phyloP scores from a whole-genome alignment of 2,888 invertebrate species.

The Ceraclea dissimilis region DNA sequence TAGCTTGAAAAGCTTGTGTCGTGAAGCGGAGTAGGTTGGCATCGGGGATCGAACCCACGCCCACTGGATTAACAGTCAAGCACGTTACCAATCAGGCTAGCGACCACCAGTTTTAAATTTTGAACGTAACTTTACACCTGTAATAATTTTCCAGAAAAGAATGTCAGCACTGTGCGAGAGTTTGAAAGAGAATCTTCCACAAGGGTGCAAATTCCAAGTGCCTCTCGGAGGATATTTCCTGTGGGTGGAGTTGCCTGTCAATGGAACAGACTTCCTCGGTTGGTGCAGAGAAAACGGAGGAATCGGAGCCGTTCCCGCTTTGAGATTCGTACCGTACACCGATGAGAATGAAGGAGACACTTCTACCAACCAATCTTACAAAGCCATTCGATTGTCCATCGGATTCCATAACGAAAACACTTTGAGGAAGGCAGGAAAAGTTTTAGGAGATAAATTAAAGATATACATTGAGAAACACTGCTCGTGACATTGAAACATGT shows the following conservation, averaged over 20 bases:
- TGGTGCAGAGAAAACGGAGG: slow-evolving; percentile 18
- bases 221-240: slow-evolving; percentile 55
- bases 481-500: neutral
- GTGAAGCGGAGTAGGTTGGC: no score
- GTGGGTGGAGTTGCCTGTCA: slow-evolving; percentile 49
- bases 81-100: no score
- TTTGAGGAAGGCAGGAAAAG: slow-evolving; percentile 33
- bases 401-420: slow-evolving; percentile 39
- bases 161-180: slow-evolving; percentile 37
- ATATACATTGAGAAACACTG: slow-evolving; percentile 29
- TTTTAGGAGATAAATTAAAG: slow-evolving; percentile 35
- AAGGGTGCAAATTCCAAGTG: slow-evolving; percentile 35
- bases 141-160: slow-evolving; percentile 37
- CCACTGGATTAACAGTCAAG: no score
- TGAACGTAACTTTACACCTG: no score
- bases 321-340: slow-evolving; percentile 10
- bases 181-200: slow-evolving; percentile 38
- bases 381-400: slow-evolving; percentile 43
- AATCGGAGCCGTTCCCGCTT: slow-evolving; percentile 19
- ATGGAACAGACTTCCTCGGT: slow-evolving; percentile 34
- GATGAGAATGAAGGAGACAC: neutral
- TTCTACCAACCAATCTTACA: slow-evolving; percentile 18
- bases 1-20: no score
- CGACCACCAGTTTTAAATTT: no score
- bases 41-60: no score